These are phyloP conservation scores for Drosophila aff. DNA, from an alignment of 1,140 invertebrate genomes.

Conservation along the genomic window DNA sequence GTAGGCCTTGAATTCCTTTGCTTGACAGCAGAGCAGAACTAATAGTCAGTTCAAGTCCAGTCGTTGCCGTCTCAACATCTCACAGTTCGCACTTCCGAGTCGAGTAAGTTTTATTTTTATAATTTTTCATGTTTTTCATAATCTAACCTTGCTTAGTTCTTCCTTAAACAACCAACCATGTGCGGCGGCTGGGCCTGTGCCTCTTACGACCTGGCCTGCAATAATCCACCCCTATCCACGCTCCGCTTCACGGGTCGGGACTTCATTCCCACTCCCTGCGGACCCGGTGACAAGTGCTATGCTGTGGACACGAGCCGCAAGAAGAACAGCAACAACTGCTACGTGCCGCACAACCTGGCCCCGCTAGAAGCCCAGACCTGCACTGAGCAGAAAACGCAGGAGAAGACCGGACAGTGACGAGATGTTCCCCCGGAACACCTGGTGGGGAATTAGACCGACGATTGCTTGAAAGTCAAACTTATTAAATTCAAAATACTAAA, in stretches of 20 bases:
- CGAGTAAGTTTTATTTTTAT: conserved; percentile 15
- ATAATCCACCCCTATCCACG: conserved; percentile 63
- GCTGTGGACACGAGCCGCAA: conserved; percentile 48
- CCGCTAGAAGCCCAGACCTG: conserved; percentile 15
- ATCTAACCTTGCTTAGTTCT: not conserved
- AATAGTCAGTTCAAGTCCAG: conserved; percentile 6
- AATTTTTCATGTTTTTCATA: not conserved
- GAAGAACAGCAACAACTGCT: conserved; percentile 38
- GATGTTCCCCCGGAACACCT: not conserved
- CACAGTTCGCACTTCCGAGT: not conserved
- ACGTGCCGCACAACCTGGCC: conserved; percentile 18
- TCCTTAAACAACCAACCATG: conserved; percentile 32
- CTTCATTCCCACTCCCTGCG: conserved; percentile 66
- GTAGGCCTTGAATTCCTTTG: conserved; percentile 10
- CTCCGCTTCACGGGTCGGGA: conserved; percentile 58
- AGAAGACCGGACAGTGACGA: not conserved
- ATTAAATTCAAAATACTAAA: not conserved
- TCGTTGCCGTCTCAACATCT: conserved; percentile 18
- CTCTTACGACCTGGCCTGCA: conserved; percentile 57
- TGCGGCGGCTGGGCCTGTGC: conserved; percentile 72
- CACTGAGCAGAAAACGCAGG: not conserved
- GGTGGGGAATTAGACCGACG: not conserved
- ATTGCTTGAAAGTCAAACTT: not conserved
- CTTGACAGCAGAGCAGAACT: not conserved
- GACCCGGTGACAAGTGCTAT: conserved; percentile 53